Conservation (phyloP, 2,888 invertebrate species). For the Limnephilus lunatus region DNA sequence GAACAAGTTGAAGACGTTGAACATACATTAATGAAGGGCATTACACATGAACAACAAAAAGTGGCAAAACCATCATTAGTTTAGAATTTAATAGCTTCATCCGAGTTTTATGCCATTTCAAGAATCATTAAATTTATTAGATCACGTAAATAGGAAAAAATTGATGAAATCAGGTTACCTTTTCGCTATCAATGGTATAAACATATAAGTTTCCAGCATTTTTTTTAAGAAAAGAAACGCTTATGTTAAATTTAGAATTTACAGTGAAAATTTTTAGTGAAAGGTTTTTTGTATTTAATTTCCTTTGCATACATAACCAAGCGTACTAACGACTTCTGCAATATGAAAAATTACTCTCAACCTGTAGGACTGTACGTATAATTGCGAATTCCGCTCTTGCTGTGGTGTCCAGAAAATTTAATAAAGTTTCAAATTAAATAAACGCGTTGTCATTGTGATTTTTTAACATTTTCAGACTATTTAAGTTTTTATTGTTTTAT, state of each 20-base stretch:
- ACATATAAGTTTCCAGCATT: neutral
- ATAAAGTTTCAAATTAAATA: neutral
- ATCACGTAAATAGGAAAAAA: no score
- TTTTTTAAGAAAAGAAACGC: neutral
- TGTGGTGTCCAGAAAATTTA: conserved; percentile 1
- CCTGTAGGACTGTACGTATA: neutral
- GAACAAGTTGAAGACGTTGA: no score
- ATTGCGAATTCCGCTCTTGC: neutral
- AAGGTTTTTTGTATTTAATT: neutral
- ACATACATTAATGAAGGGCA: no score
- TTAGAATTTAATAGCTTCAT: no score
- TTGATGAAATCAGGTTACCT: no score
- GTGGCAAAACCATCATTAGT: no score
- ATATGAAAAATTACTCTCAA: conserved; percentile 6
- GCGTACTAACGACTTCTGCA: neutral
- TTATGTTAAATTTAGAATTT: neutral
- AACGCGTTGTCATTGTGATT: neutral
- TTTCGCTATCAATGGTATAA: neutral
- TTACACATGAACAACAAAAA: no score
- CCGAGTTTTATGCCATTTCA: no score
- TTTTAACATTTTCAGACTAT: neutral
- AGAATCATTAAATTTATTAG: no score
- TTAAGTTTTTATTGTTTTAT: neutral
- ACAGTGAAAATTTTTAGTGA: neutral
- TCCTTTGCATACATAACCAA: neutral